Conservation (phyloP, 2,113 vertebrate species). For the Chionis minor region DNA sequence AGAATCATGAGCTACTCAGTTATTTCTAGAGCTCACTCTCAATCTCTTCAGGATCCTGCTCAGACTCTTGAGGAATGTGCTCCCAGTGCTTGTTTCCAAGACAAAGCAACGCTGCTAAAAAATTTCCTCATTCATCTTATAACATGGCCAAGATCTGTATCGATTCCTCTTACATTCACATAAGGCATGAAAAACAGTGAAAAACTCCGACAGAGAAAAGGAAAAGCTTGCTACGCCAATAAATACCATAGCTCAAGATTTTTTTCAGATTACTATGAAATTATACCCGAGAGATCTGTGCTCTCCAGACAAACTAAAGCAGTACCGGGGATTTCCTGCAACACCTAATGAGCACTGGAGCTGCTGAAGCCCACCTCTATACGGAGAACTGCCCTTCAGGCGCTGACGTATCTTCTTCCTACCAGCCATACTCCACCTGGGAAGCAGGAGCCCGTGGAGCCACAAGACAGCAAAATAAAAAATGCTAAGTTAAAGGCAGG, state of each 20-base stretch:
- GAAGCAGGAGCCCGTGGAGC: background rate
- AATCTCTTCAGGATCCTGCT: background rate
- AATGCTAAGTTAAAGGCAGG: background rate
- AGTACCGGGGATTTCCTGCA: background rate
- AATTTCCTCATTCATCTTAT: background rate
- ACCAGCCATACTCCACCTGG: background rate
- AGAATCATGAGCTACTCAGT: background rate
- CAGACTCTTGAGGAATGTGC: background rate
- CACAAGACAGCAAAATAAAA: background rate
- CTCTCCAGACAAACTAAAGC: background rate
- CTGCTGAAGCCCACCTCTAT: background rate
- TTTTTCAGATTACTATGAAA: background rate
- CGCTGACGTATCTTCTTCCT: background rate
- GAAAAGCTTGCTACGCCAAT: background rate
- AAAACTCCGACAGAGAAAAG: background rate
- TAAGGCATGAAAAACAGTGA: background rate
- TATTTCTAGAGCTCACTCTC: background rate
- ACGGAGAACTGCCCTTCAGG: background rate
- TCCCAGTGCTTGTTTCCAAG: background rate
- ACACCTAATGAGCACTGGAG: accelerated
- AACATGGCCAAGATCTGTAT: background rate
- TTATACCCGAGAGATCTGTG: background rate
- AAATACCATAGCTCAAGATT: background rate
- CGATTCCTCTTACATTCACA: background rate
- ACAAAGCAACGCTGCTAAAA: background rate